A percentile compares a stretch with the other conserved stretches of the same genome.
Conservation (phyloP, 2,888 invertebrate species). For the Mesorhabditis sp. region DNA sequence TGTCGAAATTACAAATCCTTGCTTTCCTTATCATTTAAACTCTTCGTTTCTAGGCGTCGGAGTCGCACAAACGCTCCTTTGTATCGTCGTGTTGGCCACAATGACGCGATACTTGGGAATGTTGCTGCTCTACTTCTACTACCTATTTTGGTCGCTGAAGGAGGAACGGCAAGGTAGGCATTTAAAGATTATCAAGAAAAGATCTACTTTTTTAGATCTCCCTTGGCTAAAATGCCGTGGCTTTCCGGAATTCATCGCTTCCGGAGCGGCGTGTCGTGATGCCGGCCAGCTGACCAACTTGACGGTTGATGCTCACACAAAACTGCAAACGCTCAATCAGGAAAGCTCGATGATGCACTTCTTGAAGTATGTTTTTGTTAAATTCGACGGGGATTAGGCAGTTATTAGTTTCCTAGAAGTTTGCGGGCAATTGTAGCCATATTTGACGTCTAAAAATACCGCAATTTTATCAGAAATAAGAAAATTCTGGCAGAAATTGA, state of each 20-base stretch:
- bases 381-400: no score
- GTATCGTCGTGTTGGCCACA: slow-evolving; percentile 39
- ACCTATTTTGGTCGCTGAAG: slow-evolving; percentile 47
- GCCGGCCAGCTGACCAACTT: slow-evolving; percentile 45
- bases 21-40: neutral
- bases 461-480: no score
- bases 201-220: slow-evolving; percentile 27
- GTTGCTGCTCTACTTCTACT: slow-evolving; percentile 48
- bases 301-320: slow-evolving; percentile 24
- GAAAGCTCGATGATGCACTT: slow-evolving; percentile 53
- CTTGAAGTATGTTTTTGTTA: slow-evolving; percentile 28
- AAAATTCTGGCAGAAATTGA: no score
- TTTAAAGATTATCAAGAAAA: neutral
- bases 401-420: no score
- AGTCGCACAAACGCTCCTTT: slow-evolving; percentile 48
- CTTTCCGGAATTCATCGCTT: slow-evolving; percentile 47
- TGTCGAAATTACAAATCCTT: neutral
- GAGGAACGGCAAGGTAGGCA: slow-evolving; percentile 33
- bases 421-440: no score
- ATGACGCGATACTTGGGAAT: slow-evolving; percentile 50
- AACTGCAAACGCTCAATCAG: slow-evolving; percentile 35
- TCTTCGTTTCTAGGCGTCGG: slow-evolving; percentile 47
- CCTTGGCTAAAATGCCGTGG: slow-evolving; percentile 56
- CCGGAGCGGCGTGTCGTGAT: slow-evolving; percentile 34
- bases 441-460: no score